A percentile compares a stretch with the other conserved stretches of the same genome.
phyloP scores from a whole-genome alignment of 2,113 vertebrate genomes.

The Elephantulus edwardii region DNA sequence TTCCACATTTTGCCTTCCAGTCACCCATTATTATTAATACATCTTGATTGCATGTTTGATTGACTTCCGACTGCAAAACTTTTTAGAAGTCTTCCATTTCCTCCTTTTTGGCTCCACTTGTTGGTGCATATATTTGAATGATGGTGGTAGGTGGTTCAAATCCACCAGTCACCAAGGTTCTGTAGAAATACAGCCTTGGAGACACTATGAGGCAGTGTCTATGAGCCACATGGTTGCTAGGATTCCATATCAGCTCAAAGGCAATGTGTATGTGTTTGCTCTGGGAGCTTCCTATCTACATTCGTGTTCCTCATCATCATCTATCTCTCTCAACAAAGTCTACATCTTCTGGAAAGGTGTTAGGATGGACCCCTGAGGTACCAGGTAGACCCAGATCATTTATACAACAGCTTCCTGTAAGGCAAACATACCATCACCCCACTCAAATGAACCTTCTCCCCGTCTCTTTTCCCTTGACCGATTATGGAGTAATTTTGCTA shows the following conservation, averaged over 20 bases:
- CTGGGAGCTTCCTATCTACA: no score
- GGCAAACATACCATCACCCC: neutral
- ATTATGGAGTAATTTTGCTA: neutral
- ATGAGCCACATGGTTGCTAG: neutral
- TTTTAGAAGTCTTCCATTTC: no score
- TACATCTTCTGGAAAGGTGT: neutral
- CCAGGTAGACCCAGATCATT: neutral
- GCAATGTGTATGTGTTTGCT: neutral
- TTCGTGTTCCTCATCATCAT: neutral
- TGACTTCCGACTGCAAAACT: no score
- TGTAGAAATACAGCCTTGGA: neutral
- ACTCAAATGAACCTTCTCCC: neutral
- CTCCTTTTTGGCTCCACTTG: no score
- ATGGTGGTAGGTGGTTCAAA: neutral
- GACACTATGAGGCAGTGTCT: neutral
- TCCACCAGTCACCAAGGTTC: neutral
- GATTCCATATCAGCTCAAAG: neutral
- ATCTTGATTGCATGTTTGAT: no score
- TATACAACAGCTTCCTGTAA: neutral
- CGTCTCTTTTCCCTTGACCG: neutral
- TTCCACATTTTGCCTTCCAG: no score
- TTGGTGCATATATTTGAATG: no score
- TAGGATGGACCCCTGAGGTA: no score
- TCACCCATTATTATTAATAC: no score
- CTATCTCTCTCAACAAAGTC: neutral